Conservation (phyloP, 1,140 invertebrate genomes). For the Bemisia tabaci region DNA sequence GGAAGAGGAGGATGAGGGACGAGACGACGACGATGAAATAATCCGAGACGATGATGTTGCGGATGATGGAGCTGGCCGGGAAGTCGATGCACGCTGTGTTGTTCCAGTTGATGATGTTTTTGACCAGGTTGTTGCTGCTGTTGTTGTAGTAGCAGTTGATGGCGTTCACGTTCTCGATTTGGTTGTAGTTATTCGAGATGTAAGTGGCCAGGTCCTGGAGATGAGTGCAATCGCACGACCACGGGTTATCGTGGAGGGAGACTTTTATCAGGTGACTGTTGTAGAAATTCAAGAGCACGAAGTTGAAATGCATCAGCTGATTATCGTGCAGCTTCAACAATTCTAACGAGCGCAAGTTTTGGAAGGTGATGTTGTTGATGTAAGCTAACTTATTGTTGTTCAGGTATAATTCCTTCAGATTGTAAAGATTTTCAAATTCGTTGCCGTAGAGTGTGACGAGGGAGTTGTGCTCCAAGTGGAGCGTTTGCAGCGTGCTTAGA, state of each 20-base stretch:
- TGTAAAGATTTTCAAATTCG: constrained; percentile 73
- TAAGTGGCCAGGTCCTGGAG: constrained; percentile 71
- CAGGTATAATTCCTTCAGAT: constrained; percentile 69
- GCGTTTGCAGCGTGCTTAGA: constrained; percentile 57
- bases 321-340: constrained; percentile 74
- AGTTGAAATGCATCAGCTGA: constrained; percentile 56
- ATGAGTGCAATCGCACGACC: constrained; percentile 83
- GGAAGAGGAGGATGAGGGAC: constrained; percentile 51
- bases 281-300: constrained; percentile 62
- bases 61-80: constrained; percentile 64
- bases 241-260: constrained; percentile 63
- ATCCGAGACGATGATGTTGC: constrained; percentile 66
- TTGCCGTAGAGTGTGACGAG: constrained; percentile 66
- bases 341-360: constrained; percentile 60
- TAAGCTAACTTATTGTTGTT: constrained; percentile 68
- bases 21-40: constrained; percentile 71
- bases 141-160: constrained; percentile 69
- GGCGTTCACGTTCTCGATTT: constrained; percentile 58
- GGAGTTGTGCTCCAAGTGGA: constrained; percentile 76
- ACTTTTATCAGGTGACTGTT: constrained; percentile 56
- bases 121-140: constrained; percentile 43
- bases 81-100: constrained; percentile 68
- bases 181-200: constrained; percentile 63
- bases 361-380: constrained; percentile 67
- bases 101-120: constrained; percentile 62